phyloP scores from a whole-genome alignment of 53 echinoderm and acorn worm genomes.

The Apostichopus leukothele region DNA sequence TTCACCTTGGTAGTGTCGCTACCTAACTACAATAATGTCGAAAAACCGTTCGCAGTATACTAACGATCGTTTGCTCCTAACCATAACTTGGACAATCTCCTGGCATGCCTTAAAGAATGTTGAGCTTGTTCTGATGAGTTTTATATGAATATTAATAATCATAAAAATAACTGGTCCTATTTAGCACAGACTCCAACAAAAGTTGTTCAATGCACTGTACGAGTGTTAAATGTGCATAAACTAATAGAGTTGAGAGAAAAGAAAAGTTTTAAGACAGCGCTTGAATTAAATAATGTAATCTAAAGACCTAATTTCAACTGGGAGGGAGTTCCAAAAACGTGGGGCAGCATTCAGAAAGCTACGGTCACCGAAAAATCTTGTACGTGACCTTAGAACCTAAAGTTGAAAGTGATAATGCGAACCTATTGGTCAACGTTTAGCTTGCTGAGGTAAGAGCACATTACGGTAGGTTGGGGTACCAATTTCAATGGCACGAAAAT shows the following conservation, averaged over 20 bases:
- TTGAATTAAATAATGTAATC: not conserved
- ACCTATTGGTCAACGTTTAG: not conserved
- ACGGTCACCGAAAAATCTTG: not conserved
- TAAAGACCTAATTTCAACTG: not conserved
- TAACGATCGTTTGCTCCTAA: no score
- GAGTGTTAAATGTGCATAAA: not conserved
- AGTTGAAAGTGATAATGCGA: not conserved
- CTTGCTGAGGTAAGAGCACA: not conserved
- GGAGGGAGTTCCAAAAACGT: not conserved
- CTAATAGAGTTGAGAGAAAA: not conserved
- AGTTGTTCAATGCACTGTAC: conserved; percentile 2
- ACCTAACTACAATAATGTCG: no score
- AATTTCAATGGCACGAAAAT: not conserved
- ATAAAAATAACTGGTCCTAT: not conserved
- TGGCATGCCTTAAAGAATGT: no score
- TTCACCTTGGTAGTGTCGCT: no score
- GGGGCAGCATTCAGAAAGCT: not conserved
- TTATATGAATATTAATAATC: not conserved
- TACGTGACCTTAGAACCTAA: not conserved
- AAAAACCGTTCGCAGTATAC: no score
- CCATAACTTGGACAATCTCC: no score
- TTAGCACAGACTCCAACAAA: not conserved
- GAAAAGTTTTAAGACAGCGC: not conserved
- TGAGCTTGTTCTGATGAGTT: not conserved
- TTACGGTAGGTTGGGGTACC: not conserved